Conservation (phyloP, 2,888 invertebrate genomes). For the Laspeyria flexula region DNA sequence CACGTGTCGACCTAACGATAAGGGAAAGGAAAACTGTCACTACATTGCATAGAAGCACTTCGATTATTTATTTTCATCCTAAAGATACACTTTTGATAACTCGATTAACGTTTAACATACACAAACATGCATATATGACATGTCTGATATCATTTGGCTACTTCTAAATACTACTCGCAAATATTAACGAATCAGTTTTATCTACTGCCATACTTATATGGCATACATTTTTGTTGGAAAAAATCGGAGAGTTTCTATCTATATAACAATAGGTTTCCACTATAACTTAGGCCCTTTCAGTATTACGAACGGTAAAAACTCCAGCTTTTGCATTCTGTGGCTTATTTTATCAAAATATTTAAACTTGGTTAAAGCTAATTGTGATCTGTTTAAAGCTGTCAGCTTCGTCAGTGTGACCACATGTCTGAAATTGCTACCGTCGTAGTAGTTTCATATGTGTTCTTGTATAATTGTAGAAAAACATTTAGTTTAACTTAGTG, state of each 20-base stretch:
- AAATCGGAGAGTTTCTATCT: slow-evolving; percentile 64
- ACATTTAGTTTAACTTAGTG: slow-evolving; percentile 16
- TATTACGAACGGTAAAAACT: slow-evolving; percentile 38
- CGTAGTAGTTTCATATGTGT: slow-evolving; percentile 37
- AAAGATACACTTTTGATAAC: slow-evolving; percentile 81
- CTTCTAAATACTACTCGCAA: slow-evolving; percentile 76
- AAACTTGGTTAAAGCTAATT: slow-evolving; percentile 54
- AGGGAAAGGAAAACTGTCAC: slow-evolving; percentile 61
- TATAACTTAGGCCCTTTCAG: slow-evolving; percentile 71
- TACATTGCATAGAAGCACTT: slow-evolving; percentile 71
- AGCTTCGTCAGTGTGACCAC: slow-evolving; percentile 54
- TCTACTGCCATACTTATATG: slow-evolving; percentile 68
- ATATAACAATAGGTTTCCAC: slow-evolving; percentile 70
- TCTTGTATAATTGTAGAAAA: slow-evolving; percentile 43
- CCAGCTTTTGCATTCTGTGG: slow-evolving; percentile 39
- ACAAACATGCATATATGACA: slow-evolving; percentile 77
- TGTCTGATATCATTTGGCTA: slow-evolving; percentile 74
- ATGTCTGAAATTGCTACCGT: slow-evolving; percentile 30
- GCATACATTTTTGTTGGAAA: slow-evolving; percentile 69
- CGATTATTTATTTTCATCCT: slow-evolving; percentile 68
- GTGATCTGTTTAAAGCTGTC: slow-evolving; percentile 69
- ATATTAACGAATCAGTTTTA: slow-evolving; percentile 76
- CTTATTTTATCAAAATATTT: slow-evolving; percentile 61
- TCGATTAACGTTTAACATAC: slow-evolving; percentile 74
- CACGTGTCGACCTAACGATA: slow-evolving; percentile 25